phyloP scores from a whole-genome alignment of 2,113 vertebrate genomes.

The Asarcornis scutulata region DNA sequence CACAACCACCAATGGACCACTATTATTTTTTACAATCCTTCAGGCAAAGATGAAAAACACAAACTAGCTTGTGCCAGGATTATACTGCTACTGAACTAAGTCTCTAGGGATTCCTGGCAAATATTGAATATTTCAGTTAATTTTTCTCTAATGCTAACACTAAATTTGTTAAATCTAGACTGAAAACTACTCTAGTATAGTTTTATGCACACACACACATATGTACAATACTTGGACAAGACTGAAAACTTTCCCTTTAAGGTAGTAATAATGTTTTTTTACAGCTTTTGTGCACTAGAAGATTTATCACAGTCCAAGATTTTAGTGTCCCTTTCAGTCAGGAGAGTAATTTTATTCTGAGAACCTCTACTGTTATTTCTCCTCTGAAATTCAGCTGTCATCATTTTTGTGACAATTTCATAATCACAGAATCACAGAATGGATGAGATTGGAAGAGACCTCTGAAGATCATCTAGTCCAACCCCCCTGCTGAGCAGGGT shows the following conservation, averaged over 20 bases:
- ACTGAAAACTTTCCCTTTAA: neutral
- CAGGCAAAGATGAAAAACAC: conserved; percentile 40
- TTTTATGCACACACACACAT: neutral
- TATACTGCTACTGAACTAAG: conserved; percentile 11
- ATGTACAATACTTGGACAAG: neutral
- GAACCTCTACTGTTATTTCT: neutral
- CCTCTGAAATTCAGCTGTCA: neutral
- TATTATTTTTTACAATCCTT: conserved; percentile 34
- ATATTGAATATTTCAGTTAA: conserved; percentile 2
- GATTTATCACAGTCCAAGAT: neutral
- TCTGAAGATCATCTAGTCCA: too few species aligned
- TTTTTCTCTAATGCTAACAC: conserved; percentile 1
- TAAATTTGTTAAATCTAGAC: neutral
- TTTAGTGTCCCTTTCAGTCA: neutral
- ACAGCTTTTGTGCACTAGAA: neutral
- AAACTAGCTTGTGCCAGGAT: conserved; percentile 12
- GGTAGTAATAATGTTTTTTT: neutral
- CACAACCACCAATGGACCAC: neutral
- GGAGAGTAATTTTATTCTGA: neutral
- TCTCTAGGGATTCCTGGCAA: conserved; percentile 17
- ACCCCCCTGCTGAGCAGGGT: too few species aligned
- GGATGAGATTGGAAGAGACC: too few species aligned
- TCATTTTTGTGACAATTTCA: neutral
- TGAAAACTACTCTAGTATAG: neutral
- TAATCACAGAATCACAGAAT: too few species aligned